Evolutionary conservation across 2,113 vertebrate genomes (phyloP).

Genomic region (Ivindomyrus marchei): DNA sequence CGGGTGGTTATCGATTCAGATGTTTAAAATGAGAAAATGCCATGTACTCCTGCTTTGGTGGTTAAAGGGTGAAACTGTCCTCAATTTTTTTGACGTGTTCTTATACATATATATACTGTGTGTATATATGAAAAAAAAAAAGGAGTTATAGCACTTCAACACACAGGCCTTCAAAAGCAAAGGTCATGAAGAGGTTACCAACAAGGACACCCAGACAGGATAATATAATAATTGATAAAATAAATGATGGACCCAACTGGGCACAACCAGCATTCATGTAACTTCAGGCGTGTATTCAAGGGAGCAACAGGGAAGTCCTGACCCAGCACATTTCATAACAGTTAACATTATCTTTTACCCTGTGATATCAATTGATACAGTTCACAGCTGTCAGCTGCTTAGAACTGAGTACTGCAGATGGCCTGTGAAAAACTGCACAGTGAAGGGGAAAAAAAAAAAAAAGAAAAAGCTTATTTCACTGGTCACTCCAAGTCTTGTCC

Average conservation of each 20-base stretch:
- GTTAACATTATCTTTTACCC: not conserved
- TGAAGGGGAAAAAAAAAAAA: not conserved
- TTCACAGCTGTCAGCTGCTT: not conserved
- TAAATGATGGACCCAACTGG: not conserved
- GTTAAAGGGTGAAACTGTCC: not conserved
- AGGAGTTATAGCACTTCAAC: not conserved
- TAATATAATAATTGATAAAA: not conserved
- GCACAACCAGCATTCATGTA: not conserved
- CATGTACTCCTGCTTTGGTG: not conserved
- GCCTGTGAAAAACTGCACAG: not conserved
- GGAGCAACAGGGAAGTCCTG: not conserved
- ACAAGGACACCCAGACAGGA: not conserved
- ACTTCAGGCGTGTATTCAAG: not conserved
- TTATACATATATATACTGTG: no score
- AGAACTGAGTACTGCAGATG: not conserved
- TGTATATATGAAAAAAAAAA: no score
- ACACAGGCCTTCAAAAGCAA: not conserved
- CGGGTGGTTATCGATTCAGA: not conserved
- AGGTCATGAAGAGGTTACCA: not conserved
- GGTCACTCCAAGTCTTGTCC: not conserved
- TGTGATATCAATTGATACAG: not conserved
- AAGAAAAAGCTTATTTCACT: not conserved
- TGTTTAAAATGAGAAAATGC: not conserved
- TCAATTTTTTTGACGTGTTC: not conserved
- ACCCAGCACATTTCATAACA: not conserved